Evolutionary conservation across 2,888 invertebrate genomes (phyloP), one percentile per base, ranked within the genome.

Genomic region (Morpho achilles): DNA sequence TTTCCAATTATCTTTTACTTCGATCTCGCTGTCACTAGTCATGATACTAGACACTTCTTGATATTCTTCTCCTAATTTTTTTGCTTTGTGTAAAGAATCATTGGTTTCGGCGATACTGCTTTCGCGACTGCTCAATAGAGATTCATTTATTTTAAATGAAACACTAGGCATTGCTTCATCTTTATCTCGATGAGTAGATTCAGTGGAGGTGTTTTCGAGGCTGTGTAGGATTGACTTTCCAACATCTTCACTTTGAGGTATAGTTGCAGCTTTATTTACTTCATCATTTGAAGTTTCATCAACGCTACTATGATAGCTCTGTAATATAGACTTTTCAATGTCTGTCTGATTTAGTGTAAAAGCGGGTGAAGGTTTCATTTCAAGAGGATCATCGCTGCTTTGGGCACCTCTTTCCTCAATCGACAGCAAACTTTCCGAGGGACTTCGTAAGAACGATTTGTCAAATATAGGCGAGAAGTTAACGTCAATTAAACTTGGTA

Each of bases 381-480:
- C 74, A 2, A 64, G 54, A 2, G 59, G 53, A 61, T 70, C 74
- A 44, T 78, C 76, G 1, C 61, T 61, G 40, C 60, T 55, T 68
- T 77, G 75, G 0, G 53, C 51, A 8, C 73, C 73, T 63, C 75
- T 76, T 10, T 75, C 75, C 4, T 32, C 32, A 49, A 77, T 75
- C 23, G 77, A 75, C 7, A 80, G 51, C 0, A 70, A 67, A 39
- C 76, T 82, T 46, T 87, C 87, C 16, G 74, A 68, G 0, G 84
- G 80, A 62, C 87, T 87, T 60, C 77, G 79, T 45, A 90, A 67
- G 7, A 89, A 66, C 1, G 90, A 88, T 69, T 87, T 87, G 65
- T 88, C 81, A 8, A 76, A 74, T 59, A 90, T 90, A 1, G 90
- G 90, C 1, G 90, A 90, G 45, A 90, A 71, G 0, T 85, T 83